Conservation (phyloP, 2,888 invertebrate species). For the Allacma fusca region DNA sequence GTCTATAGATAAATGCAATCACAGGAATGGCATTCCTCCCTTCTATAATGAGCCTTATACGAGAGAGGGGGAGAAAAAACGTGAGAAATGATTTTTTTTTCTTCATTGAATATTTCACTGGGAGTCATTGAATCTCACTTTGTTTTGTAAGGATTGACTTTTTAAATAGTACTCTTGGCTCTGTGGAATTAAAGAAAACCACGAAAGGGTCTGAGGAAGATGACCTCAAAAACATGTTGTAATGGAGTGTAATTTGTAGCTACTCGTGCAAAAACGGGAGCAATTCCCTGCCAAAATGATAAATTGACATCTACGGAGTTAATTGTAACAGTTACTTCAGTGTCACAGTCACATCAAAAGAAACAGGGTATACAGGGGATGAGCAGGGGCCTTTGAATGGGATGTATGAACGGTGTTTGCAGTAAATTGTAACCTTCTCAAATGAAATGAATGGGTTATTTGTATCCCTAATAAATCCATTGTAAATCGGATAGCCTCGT, state of each 20-base stretch:
- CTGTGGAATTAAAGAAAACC: not conserved
- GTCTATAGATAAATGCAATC: not conserved
- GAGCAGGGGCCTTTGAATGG: not conserved
- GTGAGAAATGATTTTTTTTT: constrained; percentile 6
- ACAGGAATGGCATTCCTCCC: not conserved
- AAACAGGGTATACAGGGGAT: not conserved
- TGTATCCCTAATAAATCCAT: constrained; percentile 8
- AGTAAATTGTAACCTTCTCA: not conserved
- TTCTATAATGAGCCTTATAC: not conserved
- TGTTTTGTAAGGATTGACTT: not conserved
- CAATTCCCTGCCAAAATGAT: not conserved
- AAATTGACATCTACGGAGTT: not conserved
- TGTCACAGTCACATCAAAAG: not conserved
- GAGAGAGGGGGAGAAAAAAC: not conserved
- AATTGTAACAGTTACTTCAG: not conserved
- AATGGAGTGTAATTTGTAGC: not conserved
- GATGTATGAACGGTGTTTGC: too few species aligned
- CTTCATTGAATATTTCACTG: not conserved
- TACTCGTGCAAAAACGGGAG: constrained; percentile 7
- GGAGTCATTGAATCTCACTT: not conserved
- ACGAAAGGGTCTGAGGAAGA: not conserved
- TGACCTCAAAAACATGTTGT: not conserved
- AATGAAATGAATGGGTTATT: constrained; percentile 2
- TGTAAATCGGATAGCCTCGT: constrained; percentile 3
- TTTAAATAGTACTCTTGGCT: too few species aligned